phyloP scores from a whole-genome alignment of 1,140 invertebrate species.

The Pteromalus puparum region DNA sequence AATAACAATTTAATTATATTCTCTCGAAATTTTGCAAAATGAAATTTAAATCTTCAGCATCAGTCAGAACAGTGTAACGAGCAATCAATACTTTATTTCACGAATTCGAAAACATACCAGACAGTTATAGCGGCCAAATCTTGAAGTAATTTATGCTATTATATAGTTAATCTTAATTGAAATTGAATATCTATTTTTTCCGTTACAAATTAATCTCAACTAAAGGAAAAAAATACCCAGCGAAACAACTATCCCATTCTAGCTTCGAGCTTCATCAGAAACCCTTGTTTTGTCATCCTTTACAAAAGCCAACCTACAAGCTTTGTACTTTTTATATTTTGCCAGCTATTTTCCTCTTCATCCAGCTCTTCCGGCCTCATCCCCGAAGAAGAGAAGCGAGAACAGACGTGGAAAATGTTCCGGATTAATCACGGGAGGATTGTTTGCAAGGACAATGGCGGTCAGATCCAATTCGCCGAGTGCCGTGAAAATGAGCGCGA shows the following conservation, averaged over 20 bases:
- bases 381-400: background rate
- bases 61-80: too few relatives aligned
- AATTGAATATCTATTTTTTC: too few relatives aligned
- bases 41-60: too few relatives aligned
- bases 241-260: background rate
- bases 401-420: constrained; percentile 38
- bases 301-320: background rate
- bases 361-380: background rate
- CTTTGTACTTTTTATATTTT: constrained; percentile 3
- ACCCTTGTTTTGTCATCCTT: background rate
- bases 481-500: constrained; percentile 18
- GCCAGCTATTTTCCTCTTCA: background rate
- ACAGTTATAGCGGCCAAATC: too few relatives aligned
- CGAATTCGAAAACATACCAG: too few relatives aligned
- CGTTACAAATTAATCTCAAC: too few relatives aligned
- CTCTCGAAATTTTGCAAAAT: too few relatives aligned
- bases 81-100: too few relatives aligned
- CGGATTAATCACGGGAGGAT: constrained; percentile 46
- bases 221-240: too few relatives aligned
- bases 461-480: constrained; percentile 35
- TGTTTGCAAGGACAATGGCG: constrained; percentile 44
- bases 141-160: too few relatives aligned
- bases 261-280: constrained; percentile 6
- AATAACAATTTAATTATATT: too few relatives aligned
- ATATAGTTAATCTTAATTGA: too few relatives aligned